A percentile compares a stretch with the other conserved stretches of the same genome.
phyloP scores from a whole-genome alignment of 2,113 vertebrate species.

The Leptodactylus fuscus region DNA sequence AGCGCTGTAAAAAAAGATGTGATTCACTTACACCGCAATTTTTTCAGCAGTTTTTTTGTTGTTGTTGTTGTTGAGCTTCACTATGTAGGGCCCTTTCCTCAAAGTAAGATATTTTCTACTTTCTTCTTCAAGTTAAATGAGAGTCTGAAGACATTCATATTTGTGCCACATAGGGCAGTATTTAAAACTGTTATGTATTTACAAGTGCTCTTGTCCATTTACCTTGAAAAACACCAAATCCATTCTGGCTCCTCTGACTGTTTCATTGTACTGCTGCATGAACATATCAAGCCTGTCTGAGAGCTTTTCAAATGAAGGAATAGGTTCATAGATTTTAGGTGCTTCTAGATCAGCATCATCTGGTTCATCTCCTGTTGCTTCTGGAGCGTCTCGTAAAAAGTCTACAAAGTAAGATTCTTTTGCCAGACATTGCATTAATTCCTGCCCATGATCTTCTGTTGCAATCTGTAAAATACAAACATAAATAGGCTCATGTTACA shows the following conservation, averaged over 20 bases:
- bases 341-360: conserved; percentile 77
- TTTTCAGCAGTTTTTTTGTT: no score
- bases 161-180: not conserved
- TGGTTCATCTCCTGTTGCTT: conserved; percentile 77
- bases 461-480: conserved; percentile 68
- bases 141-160: not conserved
- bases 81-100: no score
- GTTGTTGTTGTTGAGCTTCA: no score
- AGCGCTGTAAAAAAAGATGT: no score
- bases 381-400: conserved; percentile 79
- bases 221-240: conserved; percentile 88
- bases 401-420: conserved; percentile 80
- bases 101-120: not conserved
- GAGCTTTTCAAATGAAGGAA: conserved; percentile 76
- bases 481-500: not conserved
- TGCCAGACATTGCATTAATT: conserved; percentile 67
- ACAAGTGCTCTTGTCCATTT: not conserved
- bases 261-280: conserved; percentile 82
- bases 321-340: conserved; percentile 82
- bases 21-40: no score
- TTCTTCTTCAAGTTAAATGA: no score
- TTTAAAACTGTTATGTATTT: not conserved
- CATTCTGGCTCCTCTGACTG: conserved; percentile 77
- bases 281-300: conserved; percentile 74
- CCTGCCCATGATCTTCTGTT: conserved; percentile 73